Base-by-base conservation (phyloP, 2,113 vertebrate species). In the Aix galericulata region DNA sequence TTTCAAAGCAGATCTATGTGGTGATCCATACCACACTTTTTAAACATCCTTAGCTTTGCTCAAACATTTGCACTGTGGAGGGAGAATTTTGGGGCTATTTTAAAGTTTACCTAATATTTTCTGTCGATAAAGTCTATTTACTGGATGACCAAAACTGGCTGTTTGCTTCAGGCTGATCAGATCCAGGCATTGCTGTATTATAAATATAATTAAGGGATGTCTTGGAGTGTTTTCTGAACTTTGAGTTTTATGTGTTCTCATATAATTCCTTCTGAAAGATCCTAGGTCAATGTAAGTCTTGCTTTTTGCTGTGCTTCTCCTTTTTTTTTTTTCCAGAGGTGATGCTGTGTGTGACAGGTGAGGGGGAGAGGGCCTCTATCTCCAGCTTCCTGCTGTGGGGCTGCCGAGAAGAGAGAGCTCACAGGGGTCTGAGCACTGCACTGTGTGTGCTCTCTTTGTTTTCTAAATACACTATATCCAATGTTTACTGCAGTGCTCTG, bases 341-440 rank as follows among this genome's bases (percentile, higher is more conserved):
- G 38, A 59, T 44, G 52, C 36, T 40, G 8, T 32, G 13, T 36
- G 25, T 38, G n/a, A 22, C 68, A 63, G 34, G 26, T 13, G 26
- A n/a, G 27, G 44, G 22, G 8, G 13, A 88, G 42, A 40, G 8
- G 15, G 6, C 26, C 46, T 67, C 34, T 22, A 21, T 25, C 17
- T 44, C 36, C 25, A 69, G 17, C 23, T 21, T 58, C 10, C 29
- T 66, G 32, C 12, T 71, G n/a, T 27, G 58, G 13, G 23, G 13
- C 11, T 69, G 56, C 50, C 44, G 56, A 52, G 50, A 32, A 2
- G 7, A 23, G 56, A 46, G 50, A 53, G 34, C 16, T 62, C 25
- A 7, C 0, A 3, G 58, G n/a, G 27, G n/a, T 64, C 42, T 46
- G 18, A 52, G 63, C 44, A 36, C 38, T 1, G 2, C 5, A 13